phyloP scores from a whole-genome alignment of 2,113 vertebrate species.

The Passer domesticus region DNA sequence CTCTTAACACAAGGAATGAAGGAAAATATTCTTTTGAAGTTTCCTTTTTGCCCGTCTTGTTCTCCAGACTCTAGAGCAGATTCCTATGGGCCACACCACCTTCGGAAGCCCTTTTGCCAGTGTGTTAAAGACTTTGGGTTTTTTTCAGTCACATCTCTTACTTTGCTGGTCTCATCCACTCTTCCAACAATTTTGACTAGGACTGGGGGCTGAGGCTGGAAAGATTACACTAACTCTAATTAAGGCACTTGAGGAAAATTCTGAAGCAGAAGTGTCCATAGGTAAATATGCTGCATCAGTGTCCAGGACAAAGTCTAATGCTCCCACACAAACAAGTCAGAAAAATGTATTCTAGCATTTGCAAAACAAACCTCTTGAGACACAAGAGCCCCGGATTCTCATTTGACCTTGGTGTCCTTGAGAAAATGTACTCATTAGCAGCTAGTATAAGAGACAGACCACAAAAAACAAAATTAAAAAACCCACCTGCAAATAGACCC shows the following conservation, averaged over 20 bases:
- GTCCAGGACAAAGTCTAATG: not conserved
- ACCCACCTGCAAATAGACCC: not conserved
- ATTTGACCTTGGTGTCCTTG: not conserved
- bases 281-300: not conserved
- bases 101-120: not conserved
- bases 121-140: not conserved
- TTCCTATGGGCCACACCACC: not conserved
- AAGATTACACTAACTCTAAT: not conserved
- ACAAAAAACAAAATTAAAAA: not conserved
- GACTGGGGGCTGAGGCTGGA: not conserved
- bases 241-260: not conserved
- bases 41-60: not conserved
- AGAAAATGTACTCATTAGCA: not conserved
- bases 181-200: not conserved
- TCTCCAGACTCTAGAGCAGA: not conserved
- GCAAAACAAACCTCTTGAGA: not conserved
- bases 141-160: not conserved
- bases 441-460: not conserved
- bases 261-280: not conserved
- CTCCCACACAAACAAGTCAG: not conserved
- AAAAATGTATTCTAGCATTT: not conserved
- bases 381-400: not conserved
- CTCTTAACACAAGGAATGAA: accelerated
- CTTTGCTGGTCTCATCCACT: not conserved
- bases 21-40: not conserved